Evolutionary conservation across 2,888 invertebrate genomes (phyloP), one percentile per base, ranked within the genome.

Genomic region (Aphidoletes aphidimyza): DNA sequence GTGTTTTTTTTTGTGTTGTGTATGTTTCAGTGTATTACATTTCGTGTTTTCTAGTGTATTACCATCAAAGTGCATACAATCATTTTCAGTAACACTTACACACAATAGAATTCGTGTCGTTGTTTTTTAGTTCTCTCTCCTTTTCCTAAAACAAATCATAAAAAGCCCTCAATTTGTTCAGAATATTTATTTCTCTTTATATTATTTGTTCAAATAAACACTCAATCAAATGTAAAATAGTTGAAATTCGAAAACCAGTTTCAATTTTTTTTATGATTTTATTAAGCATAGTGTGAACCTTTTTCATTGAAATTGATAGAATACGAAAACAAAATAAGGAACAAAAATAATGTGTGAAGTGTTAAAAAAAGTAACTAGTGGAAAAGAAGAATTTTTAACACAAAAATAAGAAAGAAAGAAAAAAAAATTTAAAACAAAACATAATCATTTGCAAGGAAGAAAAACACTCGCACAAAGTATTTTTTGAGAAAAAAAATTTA

Each of bases 51-150:
- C 0, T 37, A 37, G 36, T 37, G 37, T 81, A 37, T 81, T 37
- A 14, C 81, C 81, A 81, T 81, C 81, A 81, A 81, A 81, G 37
- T 81, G 81, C 81, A 81, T 81, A 81, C 37, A 81, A 81, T 81
- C 37, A 81, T 81, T 81, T 81, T 81, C 81, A 81, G 81, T 81
- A 81, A 81, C 37, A 81, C 81, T 81, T 37, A 81, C 37, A 81
- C 81, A 81, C 81, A 37, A 81, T 37, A 36, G 81, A 81, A 81
- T 81, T 81, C 81, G 37, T 36, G 81, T 81, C 81, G 81, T 81
- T 81, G 81, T 81, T 81, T 81, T 37, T 81, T 81, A 81, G 81
- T 81, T 81, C 37, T 81, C 81, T 81, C 81, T 37, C 37, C 81
- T 81, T 36, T 78, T 36, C n/a, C 5, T 78, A 34, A 14, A 14